These are phyloP conservation scores for Drosophila cognata DNA, from an alignment of 2,888 invertebrate species.

Conservation along the genomic window DNA sequence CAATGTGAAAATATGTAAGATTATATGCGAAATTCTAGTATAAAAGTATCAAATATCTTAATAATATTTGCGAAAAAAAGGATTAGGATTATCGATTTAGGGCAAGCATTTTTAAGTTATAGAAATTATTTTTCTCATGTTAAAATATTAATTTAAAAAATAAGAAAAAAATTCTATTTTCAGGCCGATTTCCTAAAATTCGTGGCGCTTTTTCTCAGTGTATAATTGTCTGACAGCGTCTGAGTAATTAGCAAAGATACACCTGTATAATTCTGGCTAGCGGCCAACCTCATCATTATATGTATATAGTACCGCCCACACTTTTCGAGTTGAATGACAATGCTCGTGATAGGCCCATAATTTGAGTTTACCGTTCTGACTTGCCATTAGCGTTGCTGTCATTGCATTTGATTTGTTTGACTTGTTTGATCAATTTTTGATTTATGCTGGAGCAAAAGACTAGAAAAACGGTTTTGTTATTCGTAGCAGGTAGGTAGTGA, in stretches of 20 bases:
- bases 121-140: not conserved
- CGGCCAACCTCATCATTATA: constrained; percentile 20
- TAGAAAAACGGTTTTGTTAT: constrained; percentile 30
- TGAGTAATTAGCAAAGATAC: not conserved
- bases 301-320: constrained; percentile 1
- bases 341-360: constrained; percentile 34
- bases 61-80: too few species aligned
- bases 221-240: constrained; percentile 4
- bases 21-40: not conserved
- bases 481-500: constrained; percentile 7
- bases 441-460: constrained; percentile 44
- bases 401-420: constrained; percentile 69
- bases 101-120: not conserved
- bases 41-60: not conserved
- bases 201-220: not conserved
- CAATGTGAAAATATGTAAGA: not conserved
- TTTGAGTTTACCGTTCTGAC: constrained; percentile 35
- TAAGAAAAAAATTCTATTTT: not conserved
- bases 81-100: not conserved
- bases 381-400: constrained; percentile 58
- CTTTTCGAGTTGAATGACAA: constrained; percentile 10
- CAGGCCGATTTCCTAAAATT: not conserved
- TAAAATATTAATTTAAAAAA: not conserved
- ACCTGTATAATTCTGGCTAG: constrained; percentile 1
- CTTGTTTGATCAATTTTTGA: constrained; percentile 75